phyloP scores from a whole-genome alignment of 2,113 vertebrate species.

The Brachyhypopomus occidentalis region DNA sequence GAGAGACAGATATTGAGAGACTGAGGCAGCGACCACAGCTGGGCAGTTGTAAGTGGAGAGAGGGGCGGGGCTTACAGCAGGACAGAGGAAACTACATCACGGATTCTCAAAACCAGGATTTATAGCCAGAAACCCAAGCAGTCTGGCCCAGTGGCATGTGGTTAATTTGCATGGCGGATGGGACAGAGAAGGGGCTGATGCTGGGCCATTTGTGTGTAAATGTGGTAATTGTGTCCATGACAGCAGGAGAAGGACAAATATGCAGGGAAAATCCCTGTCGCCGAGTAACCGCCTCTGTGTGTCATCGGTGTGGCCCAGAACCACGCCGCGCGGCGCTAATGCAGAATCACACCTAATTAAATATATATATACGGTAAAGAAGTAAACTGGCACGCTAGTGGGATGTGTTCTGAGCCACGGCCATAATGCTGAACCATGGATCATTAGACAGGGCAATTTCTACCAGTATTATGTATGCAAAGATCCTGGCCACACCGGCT shows the following conservation, averaged over 20 bases:
- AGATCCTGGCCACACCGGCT: background rate
- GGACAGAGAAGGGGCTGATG: slow-evolving; percentile 1
- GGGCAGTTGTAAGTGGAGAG: slow-evolving; percentile 51
- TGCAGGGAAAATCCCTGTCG: background rate
- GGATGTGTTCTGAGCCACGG: background rate
- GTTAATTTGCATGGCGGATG: slow-evolving; percentile 52
- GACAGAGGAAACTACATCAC: slow-evolving; percentile 48
- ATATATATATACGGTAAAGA: background rate
- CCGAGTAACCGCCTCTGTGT: background rate
- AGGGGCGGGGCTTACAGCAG: slow-evolving; percentile 18
- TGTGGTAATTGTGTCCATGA: slow-evolving; percentile 33
- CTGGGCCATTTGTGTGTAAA: slow-evolving; percentile 35
- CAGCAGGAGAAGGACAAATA: slow-evolving; percentile 6
- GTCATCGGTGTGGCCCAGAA: background rate
- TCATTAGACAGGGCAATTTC: background rate
- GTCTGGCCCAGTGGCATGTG: slow-evolving; percentile 53
- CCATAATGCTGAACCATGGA: background rate
- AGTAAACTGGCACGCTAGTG: background rate
- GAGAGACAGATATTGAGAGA: slow-evolving; percentile 28
- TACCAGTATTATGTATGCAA: background rate
- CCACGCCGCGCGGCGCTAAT: background rate
- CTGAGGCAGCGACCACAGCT: slow-evolving; percentile 51
- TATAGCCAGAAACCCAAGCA: slow-evolving; percentile 57
- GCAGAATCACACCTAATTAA: background rate
- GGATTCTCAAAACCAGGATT: slow-evolving; percentile 66